Evolutionary conservation across 2,797 vertebrate genomes (phyloP).

Genomic region (Platalea minor): DNA sequence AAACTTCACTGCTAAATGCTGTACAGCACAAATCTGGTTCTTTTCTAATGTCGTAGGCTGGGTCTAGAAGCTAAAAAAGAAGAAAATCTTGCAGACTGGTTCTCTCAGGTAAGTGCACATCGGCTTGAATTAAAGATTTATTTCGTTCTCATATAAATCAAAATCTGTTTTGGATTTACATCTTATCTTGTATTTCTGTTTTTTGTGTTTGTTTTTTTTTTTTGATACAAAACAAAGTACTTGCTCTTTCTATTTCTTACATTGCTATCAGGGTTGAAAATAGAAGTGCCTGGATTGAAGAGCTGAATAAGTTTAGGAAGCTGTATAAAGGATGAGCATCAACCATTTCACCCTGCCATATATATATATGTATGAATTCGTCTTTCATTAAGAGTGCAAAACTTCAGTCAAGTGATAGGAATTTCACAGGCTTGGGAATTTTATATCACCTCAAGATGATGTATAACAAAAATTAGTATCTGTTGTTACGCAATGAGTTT

Average conservation of each 20-base stretch:
- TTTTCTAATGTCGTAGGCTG: constrained; percentile 76
- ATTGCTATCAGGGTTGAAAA: not conserved
- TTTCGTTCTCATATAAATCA: not conserved
- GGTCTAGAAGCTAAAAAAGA: constrained; percentile 96
- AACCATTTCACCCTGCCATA: not conserved
- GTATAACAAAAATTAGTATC: not conserved
- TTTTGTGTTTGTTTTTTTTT: not conserved
- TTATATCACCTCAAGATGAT: not conserved
- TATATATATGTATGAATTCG: not conserved
- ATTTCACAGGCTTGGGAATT: not conserved
- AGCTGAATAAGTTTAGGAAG: not conserved
- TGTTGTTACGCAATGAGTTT: not conserved
- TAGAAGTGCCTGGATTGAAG: not conserved
- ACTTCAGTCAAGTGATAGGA: not conserved
- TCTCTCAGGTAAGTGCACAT: constrained; percentile 86
- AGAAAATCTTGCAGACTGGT: constrained; percentile 97
- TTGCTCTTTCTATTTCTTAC: not conserved
- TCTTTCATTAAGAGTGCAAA: not conserved
- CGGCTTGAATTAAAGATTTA: not conserved
- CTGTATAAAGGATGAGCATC: not conserved
- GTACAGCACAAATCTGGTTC: not conserved
- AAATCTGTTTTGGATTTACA: not conserved
- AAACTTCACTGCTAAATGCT: not conserved
- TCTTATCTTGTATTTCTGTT: not conserved
- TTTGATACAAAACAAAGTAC: not conserved